Evolutionary conservation across 2,113 vertebrate genomes (phyloP), one percentile per base, ranked within the genome.

Genomic region (Theropithecus gelada): DNA sequence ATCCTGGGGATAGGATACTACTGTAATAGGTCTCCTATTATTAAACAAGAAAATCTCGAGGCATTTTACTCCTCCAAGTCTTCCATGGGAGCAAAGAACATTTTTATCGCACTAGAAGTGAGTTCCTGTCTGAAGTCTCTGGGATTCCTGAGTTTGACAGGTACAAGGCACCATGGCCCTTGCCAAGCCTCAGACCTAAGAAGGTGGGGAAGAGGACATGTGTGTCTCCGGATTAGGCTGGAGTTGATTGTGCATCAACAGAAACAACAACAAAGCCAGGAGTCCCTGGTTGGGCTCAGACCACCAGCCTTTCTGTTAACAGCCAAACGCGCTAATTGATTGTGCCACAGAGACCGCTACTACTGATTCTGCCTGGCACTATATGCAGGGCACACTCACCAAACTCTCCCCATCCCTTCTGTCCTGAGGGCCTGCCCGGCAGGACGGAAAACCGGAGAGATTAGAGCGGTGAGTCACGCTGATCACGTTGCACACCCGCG

Each of bases 281-380:
- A 48, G 45, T 48, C 45, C 45, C 45, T 48, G 45, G 45, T 11
- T 48, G 45, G 68, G n/a, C 35, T 72, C 18, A 18, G 38, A 72
- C n/a, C 68, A 72, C 18, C n/a, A 72, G 11, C 8, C 68, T 72
- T 20, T 38, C n/a, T 18, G n/a, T 38, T 72, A 72, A 38, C 68
- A 72, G n/a, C n/a, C 3, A 8, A 72, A 22, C 3, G 68, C n/a
- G 10, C 38, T 73, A 40, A 25, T 20, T 22, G 4, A 73, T 23
- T 22, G 72, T 11, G 70, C 70, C 70, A 38, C 68, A 70, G 66
- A n/a, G 35, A 70, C 66, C 7, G 6, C 16, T 14, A 7, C 35
- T 8, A 8, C 35, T 7, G 66, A 6, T 35, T 6, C 12, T 0
- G 6, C 25, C 2, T 6, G 12, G 30, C 66, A 8, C 25, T 18